Conservation (phyloP, 2,888 invertebrate genomes). For the Phortica okadai region DNA sequence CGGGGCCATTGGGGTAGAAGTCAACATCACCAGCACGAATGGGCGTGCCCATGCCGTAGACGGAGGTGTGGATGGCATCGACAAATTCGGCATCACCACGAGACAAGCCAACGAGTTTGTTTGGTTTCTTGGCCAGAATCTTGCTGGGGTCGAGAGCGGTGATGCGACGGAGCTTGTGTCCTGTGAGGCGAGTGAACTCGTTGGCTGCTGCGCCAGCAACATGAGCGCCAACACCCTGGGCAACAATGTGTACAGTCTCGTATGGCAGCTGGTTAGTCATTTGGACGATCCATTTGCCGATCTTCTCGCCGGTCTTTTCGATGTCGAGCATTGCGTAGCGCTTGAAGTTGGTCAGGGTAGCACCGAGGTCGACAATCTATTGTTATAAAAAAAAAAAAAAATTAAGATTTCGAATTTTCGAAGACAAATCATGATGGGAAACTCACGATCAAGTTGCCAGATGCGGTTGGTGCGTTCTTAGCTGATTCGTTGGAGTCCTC, state of each 20-base stretch:
- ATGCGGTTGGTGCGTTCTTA: conserved; percentile 46
- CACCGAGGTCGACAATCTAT: conserved; percentile 69
- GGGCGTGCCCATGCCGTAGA: conserved; percentile 66
- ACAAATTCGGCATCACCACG: conserved; percentile 75
- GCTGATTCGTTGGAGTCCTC: conserved; percentile 52
- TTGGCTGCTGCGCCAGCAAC: conserved; percentile 72
- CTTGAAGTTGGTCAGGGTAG: conserved; percentile 59
- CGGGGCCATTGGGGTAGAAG: conserved; percentile 73
- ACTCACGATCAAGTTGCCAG: conserved; percentile 66
- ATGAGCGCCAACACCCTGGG: conserved; percentile 71
- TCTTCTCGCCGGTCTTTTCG: conserved; percentile 62
- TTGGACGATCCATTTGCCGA: conserved; percentile 65
- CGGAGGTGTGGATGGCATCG: conserved; percentile 74
- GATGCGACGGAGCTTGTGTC: conserved; percentile 71
- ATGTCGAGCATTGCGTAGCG: conserved; percentile 58
- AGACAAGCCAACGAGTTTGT: conserved; percentile 63
- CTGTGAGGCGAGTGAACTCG: conserved; percentile 66
- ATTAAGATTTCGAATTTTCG: conserved; percentile 52
- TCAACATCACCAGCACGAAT: conserved; percentile 70
- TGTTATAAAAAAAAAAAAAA: neutral
- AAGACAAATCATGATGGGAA: conserved; percentile 60
- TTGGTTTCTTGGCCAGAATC: conserved; percentile 58
- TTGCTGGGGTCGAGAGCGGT: conserved; percentile 73
- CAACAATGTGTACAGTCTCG: conserved; percentile 71
- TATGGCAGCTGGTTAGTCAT: conserved; percentile 58